A percentile compares a stretch with the other conserved stretches of the same genome.
Conservation (phyloP, 1,140 invertebrate species). For the Pemphigus obesinymphae region DNA sequence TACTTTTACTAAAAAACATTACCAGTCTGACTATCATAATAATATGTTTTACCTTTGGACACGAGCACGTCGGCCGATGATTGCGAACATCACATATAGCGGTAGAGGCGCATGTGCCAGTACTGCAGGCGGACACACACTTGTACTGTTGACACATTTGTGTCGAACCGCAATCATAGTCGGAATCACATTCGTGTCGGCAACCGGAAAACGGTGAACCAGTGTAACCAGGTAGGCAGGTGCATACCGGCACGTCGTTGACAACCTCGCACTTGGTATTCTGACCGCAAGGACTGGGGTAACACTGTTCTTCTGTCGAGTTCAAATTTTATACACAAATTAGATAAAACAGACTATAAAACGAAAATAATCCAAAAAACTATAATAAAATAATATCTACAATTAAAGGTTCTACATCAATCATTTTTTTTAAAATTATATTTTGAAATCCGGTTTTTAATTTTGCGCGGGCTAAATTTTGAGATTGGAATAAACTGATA, state of each 20-base stretch:
- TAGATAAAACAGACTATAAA: no score
- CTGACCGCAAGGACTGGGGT: conserved; percentile 70
- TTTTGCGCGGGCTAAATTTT: no score
- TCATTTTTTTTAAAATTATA: no score
- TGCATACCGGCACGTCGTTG: conserved; percentile 69
- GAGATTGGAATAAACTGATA: no score
- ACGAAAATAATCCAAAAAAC: no score
- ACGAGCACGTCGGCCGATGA: conserved; percentile 74
- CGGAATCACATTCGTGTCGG: conserved; percentile 70
- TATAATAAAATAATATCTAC: no score
- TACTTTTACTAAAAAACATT: no score
- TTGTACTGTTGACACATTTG: conserved; percentile 69
- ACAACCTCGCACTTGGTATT: conserved; percentile 75
- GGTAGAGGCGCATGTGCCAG: conserved; percentile 66
- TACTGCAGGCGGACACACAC: conserved; percentile 71
- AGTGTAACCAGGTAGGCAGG: conserved; percentile 64
- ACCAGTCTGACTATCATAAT: no score
- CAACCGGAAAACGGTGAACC: conserved; percentile 72
- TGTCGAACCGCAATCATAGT: conserved; percentile 65
- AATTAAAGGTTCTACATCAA: no score
- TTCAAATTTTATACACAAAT: no score
- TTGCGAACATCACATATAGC: conserved; percentile 73
- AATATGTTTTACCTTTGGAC: conserved; percentile 60
- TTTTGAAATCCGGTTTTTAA: no score
- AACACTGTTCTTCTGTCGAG: conserved; percentile 67